Evolutionary conservation across 2,888 invertebrate species (phyloP).

Genomic region (Agrilus biguttatus): DNA sequence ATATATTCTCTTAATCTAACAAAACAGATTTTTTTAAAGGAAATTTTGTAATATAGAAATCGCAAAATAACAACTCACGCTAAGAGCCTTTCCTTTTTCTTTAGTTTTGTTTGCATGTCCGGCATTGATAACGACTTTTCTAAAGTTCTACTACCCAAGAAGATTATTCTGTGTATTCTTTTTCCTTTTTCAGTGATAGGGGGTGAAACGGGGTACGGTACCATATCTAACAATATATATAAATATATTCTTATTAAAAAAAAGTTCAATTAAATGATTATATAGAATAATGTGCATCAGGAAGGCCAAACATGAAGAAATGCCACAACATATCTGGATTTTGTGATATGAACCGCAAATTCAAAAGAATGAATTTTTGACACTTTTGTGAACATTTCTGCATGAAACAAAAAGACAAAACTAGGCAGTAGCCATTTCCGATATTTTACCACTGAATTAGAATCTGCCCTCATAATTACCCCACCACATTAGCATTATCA

Average conservation of each 20-base stretch:
- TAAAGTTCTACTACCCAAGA: constrained; percentile 38
- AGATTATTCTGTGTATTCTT: constrained; percentile 36
- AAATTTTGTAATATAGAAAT: not conserved
- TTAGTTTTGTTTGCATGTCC: constrained; percentile 61
- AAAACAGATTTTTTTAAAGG: not conserved
- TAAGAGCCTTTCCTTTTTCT: constrained; percentile 52
- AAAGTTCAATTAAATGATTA: not conserved
- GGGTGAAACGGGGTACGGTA: constrained; percentile 12
- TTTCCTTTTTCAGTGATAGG: constrained; percentile 33
- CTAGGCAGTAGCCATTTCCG: no score
- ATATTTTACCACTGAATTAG: no score
- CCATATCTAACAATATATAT: constrained; percentile 5
- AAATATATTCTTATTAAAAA: not conserved
- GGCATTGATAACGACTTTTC: constrained; percentile 77
- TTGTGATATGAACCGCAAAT: no score
- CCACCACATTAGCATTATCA: no score
- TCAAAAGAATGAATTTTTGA: no score
- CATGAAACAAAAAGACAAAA: no score
- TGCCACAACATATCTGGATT: no score
- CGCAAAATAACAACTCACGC: constrained; percentile 43
- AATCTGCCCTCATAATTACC: no score
- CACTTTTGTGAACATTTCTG: no score
- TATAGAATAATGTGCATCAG: no score
- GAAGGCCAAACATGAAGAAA: no score
- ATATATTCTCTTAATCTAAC: constrained; percentile 53